Conservation (phyloP, 2,113 vertebrate species). For the Nannospalax galili region DNA sequence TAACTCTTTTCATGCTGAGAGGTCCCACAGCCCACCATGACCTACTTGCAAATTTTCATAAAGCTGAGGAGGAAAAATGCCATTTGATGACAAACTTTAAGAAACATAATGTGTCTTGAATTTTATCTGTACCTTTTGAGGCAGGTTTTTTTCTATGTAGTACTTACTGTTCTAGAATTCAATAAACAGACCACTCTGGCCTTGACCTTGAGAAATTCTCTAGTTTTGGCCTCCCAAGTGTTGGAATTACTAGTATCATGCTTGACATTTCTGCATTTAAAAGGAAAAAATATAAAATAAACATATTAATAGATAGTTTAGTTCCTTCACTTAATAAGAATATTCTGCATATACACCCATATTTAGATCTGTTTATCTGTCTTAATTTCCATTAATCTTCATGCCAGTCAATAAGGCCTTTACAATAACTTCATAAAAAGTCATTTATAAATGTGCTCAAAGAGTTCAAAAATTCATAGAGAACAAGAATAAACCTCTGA, state of each 20-base stretch:
- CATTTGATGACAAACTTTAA: neutral
- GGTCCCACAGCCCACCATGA: neutral
- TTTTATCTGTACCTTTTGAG: too few species aligned
- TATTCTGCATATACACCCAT: neutral
- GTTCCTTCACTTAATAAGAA: constrained; percentile 2
- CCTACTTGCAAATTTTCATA: constrained; percentile 23
- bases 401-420: neutral
- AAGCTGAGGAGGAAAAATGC: neutral
- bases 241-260: neutral
- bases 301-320: neutral
- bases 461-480: neutral
- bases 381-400: constrained; percentile 20
- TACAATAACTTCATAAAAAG: neutral
- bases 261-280: neutral
- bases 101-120: too few species aligned
- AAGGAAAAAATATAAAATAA: neutral
- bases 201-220: neutral
- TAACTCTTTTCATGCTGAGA: constrained; percentile 38
- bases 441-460: neutral
- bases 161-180: neutral
- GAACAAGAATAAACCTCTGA: neutral
- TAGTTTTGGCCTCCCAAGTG: neutral
- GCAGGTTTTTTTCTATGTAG: neutral
- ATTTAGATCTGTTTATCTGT: neutral
- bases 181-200: neutral